Base-by-base conservation (phyloP, 2,113 vertebrate species). In the Lagenorhynchus albirostris region DNA sequence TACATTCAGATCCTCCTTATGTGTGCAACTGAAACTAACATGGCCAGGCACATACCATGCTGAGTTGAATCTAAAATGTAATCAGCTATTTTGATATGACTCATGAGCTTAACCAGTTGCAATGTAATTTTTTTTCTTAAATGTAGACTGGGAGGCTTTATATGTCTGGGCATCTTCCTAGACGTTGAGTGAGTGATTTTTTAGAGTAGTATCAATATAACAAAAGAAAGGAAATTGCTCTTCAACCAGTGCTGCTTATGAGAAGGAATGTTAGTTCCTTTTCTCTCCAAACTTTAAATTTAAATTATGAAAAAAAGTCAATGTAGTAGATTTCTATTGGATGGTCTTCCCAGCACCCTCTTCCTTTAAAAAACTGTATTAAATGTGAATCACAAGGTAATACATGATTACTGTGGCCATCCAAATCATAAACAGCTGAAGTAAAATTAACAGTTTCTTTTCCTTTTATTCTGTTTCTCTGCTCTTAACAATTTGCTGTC, bases 191-290 rank as follows among this genome's bases (percentile, higher is more conserved):
- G 55, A 94, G 90, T 85, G 76, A 95, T 86, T 85, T 87, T 71
- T 81, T 41, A 74, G 92, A 77, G 84, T 77, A 80, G n/a, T 74
- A 97, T 96, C 95, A 90, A 67, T 95, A 62, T 47, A 95, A 93
- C 83, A 88, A 90, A 98, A 92, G 90, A 71, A 96, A 65, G 41
- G 44, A 96, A 70, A 83, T 55, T 92, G 50, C 70, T 87, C 33
- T 44, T 76, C 65, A 93, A 12, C 83, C 38, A 44, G 31, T 73
- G 31, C 50, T 0, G 5, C 29, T 11, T 41, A 23, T 77, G 50
- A 89, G 71, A 91, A 94, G 53, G 55, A 60, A 77, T 13, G 14
- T 71, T 93, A 33, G 8, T 53, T 89, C 67, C 18, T 47, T 95
- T 97, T 33, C 44, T 95, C 31, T 82, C 55, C 21, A 88, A 84